Conservation (phyloP, 2,888 invertebrate species). For the Halictus ligatus region DNA sequence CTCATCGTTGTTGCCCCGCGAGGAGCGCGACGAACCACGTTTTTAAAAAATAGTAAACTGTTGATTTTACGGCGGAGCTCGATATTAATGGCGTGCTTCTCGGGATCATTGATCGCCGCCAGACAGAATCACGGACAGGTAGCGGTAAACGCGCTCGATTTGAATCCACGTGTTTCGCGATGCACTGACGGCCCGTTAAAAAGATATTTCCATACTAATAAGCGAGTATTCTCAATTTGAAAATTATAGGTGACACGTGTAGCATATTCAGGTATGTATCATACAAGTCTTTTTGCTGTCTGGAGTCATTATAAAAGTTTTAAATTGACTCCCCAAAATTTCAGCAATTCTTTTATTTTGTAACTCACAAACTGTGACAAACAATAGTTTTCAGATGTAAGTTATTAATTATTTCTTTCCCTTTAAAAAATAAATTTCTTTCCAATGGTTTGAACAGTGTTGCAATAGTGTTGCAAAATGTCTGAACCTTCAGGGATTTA, state of each 20-base stretch:
- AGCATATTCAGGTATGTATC: not conserved
- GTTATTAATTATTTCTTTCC: too few species aligned
- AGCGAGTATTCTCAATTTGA: not conserved
- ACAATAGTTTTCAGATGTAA: not conserved
- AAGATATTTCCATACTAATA: not conserved
- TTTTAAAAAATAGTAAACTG: conserved; percentile 19
- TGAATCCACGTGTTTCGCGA: not conserved
- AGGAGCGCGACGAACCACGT: not conserved
- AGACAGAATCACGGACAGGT: conserved; percentile 18
- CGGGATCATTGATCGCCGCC: conserved; percentile 43
- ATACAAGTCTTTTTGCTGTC: not conserved
- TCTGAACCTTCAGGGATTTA: not conserved
- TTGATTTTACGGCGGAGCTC: conserved; percentile 29
- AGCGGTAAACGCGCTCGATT: conserved; percentile 25
- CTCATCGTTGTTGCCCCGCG: not conserved
- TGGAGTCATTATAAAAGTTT: too few species aligned
- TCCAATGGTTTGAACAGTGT: too few species aligned
- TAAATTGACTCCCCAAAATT: not conserved
- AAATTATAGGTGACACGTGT: not conserved
- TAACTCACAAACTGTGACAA: not conserved
- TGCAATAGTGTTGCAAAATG: too few species aligned
- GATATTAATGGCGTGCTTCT: conserved; percentile 37
- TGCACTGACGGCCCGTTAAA: not conserved
- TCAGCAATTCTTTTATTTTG: not conserved
- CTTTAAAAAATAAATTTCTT: too few species aligned